Evolutionary conservation across 2,888 invertebrate species (phyloP).

Genomic region (Drosophila diplacantha): DNA sequence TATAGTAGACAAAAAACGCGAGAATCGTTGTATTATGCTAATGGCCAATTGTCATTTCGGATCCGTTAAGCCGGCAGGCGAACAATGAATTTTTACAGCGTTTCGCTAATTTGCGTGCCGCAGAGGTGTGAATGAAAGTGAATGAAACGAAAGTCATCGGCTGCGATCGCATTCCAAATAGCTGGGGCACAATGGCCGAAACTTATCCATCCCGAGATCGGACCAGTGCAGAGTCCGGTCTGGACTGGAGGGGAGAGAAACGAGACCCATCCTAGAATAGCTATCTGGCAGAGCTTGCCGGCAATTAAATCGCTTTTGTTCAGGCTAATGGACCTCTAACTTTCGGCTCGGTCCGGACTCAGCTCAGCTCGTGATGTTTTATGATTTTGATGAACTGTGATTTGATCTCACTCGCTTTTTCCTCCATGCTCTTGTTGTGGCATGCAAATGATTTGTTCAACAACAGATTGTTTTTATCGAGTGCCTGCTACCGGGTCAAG

Average conservation of each 20-base stretch:
- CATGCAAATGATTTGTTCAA: conserved; percentile 51
- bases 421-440: conserved; percentile 33
- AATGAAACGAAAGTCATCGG: conserved; percentile 65
- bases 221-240: background rate
- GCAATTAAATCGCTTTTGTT: conserved; percentile 67
- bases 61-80: conserved; percentile 35
- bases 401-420: conserved; percentile 29
- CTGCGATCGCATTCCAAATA: conserved; percentile 41
- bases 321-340: conserved; percentile 59
- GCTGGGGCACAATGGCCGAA: conserved; percentile 34
- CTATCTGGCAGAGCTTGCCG: conserved; percentile 21
- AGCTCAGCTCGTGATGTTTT: conserved; percentile 35
- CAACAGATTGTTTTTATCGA: conserved; percentile 25
- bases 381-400: conserved; percentile 36
- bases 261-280: conserved; percentile 53
- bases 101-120: conserved; percentile 47
- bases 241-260: conserved; percentile 22
- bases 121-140: conserved; percentile 65
- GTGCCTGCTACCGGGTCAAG: conserved; percentile 43
- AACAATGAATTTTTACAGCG: conserved; percentile 43
- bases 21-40: conserved; percentile 38
- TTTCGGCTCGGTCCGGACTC: conserved; percentile 43
- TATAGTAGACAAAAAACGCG: background rate
- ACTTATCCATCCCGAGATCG: conserved; percentile 42
- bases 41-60: conserved; percentile 39